phyloP scores from a whole-genome alignment of 2,113 vertebrate species.

The Cyphomyrus discorhynchus region DNA sequence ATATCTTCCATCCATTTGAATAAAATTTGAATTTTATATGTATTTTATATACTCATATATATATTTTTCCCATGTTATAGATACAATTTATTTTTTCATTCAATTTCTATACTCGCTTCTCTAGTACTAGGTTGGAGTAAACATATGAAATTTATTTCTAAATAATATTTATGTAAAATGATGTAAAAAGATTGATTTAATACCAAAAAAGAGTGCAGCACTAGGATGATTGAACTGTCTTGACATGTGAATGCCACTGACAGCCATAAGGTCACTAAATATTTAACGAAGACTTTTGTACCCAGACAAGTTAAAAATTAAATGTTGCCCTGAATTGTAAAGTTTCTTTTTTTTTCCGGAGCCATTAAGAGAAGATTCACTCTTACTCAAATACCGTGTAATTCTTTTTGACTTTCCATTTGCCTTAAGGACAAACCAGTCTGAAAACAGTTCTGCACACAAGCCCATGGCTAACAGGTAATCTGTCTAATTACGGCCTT shows the following conservation, averaged over 20 bases:
- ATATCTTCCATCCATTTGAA: neutral
- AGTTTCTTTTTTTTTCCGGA: constrained; percentile 49
- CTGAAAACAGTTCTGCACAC: constrained; percentile 78
- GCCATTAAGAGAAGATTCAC: constrained; percentile 65
- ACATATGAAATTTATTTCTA: neutral
- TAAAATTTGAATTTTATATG: neutral
- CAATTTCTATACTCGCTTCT: neutral
- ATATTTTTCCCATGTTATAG: neutral
- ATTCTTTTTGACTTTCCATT: constrained; percentile 90
- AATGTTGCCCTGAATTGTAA: constrained; percentile 61
- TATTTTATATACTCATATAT: no score
- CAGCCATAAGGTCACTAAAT: constrained; percentile 59
- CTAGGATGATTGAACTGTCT: constrained; percentile 43
- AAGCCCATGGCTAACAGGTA: constrained; percentile 88
- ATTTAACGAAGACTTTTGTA: constrained; percentile 76
- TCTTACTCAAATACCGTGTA: constrained; percentile 75
- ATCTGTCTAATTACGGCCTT: constrained; percentile 93
- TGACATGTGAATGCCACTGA: constrained; percentile 60
- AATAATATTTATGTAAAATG: neutral
- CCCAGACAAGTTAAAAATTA: constrained; percentile 75
- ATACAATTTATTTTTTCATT: neutral
- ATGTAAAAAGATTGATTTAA: neutral
- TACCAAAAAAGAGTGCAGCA: constrained; percentile 25
- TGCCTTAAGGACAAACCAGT: constrained; percentile 81
- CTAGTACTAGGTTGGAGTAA: neutral